These are phyloP conservation scores for Papilio xuthus DNA, from an alignment of 1,140 invertebrate species.

Conservation along the genomic window DNA sequence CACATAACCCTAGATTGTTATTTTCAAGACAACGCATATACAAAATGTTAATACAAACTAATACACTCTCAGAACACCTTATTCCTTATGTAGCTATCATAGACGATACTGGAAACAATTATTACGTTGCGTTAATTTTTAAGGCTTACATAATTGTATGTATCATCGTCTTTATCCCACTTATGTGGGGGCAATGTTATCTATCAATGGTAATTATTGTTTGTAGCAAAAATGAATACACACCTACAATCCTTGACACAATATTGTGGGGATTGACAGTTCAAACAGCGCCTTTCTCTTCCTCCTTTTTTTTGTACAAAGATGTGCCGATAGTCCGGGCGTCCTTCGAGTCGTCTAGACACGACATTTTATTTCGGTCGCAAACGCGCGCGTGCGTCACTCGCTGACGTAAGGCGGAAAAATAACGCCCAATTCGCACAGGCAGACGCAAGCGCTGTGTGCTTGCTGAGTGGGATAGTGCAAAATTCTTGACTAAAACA, in stretches of 20 bases:
- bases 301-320: background rate
- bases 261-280: no score
- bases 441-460: background rate
- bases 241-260: no score
- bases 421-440: constrained; percentile 1
- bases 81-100: background rate
- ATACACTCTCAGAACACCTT: background rate
- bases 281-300: no score
- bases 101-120: no score
- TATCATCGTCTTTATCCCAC: no score
- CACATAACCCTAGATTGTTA: background rate
- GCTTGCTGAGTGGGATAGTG: background rate
- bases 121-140: no score
- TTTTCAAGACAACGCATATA: background rate
- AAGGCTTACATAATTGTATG: no score
- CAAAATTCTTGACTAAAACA: background rate
- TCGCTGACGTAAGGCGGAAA: constrained; percentile 28
- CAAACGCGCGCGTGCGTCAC: constrained; percentile 20
- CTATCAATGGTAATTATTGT: no score
- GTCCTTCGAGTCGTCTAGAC: constrained; percentile 24
- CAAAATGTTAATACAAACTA: background rate
- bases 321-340: background rate
- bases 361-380: constrained; percentile 34
- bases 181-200: no score
- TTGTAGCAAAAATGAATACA: no score